Evolutionary conservation across 2,888 invertebrate species (phyloP).

Genomic region (Marronus borbonicus): DNA sequence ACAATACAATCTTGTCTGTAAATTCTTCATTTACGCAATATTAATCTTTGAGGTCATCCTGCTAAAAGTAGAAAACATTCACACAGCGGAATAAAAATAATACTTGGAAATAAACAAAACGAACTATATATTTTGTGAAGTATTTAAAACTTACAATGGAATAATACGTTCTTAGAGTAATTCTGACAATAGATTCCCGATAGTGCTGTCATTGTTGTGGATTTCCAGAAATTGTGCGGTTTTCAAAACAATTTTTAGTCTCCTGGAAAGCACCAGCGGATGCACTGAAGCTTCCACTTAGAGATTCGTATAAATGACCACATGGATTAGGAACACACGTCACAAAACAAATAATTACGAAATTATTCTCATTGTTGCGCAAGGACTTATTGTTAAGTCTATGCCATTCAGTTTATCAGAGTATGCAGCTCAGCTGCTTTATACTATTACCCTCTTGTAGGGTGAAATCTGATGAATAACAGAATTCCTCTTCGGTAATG

Average conservation of each 20-base stretch:
- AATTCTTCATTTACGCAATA: too few species aligned
- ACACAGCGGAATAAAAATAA: too few species aligned
- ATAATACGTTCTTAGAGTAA: too few species aligned
- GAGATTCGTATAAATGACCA: not conserved
- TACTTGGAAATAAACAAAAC: too few species aligned
- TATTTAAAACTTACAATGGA: too few species aligned
- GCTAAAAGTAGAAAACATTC: too few species aligned
- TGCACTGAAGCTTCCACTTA: conserved; percentile 30
- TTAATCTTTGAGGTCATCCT: too few species aligned
- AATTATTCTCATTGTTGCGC: conserved; percentile 4
- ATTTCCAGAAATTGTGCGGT: conserved; percentile 7
- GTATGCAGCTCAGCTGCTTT: not conserved
- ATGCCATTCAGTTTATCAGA: not conserved
- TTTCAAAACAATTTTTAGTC: conserved; percentile 27
- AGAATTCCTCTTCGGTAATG: not conserved
- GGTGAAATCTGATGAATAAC: not conserved
- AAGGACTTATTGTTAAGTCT: conserved; percentile 7
- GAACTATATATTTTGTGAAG: too few species aligned
- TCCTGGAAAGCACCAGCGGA: conserved; percentile 16
- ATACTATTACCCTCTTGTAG: not conserved
- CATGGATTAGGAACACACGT: conserved; percentile 27
- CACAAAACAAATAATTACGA: not conserved
- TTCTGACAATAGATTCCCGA: conserved; percentile 15
- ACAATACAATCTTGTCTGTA: too few species aligned
- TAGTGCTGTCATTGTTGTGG: conserved; percentile 27